phyloP scores from a whole-genome alignment of 2,113 vertebrate genomes.

The Brachypteracias leptosomus region DNA sequence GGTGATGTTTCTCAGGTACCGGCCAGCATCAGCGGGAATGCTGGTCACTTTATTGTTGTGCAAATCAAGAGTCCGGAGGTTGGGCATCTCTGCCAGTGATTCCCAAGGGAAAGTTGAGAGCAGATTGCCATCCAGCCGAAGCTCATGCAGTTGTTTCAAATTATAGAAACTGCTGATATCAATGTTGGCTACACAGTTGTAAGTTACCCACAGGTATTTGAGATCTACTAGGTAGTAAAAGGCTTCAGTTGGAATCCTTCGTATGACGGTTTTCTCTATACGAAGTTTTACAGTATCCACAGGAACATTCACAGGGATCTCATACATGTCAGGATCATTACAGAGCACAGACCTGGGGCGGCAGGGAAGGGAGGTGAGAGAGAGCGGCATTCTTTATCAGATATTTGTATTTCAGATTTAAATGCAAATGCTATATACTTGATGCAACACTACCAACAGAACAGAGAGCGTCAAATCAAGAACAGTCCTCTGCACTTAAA shows the following conservation, averaged over 20 bases:
- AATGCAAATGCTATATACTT: neutral
- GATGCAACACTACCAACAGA: neutral
- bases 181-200: slow-evolving; percentile 85
- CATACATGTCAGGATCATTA: slow-evolving; percentile 92
- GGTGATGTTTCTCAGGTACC: slow-evolving; percentile 83
- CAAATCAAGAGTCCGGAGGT: slow-evolving; percentile 85
- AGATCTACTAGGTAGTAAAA: slow-evolving; percentile 95
- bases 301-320: slow-evolving; percentile 89
- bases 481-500: neutral
- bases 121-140: slow-evolving; percentile 91
- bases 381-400: neutral
- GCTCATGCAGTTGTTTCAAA: slow-evolving; percentile 89
- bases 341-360: slow-evolving; percentile 86
- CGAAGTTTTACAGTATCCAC: slow-evolving; percentile 90
- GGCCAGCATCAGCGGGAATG: slow-evolving; percentile 79
- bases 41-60: slow-evolving; percentile 89
- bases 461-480: neutral
- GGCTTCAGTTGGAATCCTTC: slow-evolving; percentile 85
- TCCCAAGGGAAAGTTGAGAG: slow-evolving; percentile 91
- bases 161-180: slow-evolving; percentile 92
- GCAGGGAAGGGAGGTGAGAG: neutral
- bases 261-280: slow-evolving; percentile 89
- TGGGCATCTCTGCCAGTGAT: slow-evolving; percentile 88
- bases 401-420: neutral
- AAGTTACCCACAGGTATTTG: slow-evolving; percentile 92